Conservation (phyloP, 1,140 invertebrate species). For the Uloborus diversus region DNA sequence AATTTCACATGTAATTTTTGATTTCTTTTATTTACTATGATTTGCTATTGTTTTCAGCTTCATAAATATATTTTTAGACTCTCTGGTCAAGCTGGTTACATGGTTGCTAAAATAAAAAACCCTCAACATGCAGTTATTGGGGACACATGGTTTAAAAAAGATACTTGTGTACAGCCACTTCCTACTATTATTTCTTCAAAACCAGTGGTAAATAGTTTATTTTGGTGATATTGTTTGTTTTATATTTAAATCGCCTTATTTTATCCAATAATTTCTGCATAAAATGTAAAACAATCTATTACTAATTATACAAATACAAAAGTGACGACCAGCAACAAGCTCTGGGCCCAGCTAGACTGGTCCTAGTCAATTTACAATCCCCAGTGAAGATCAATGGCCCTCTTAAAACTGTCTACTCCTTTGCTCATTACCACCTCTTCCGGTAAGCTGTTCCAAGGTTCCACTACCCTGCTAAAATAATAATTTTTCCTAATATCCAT, state of each 20-base stretch:
- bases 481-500: no score
- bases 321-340: no score
- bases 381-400: no score
- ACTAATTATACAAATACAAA: no score
- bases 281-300: no score
- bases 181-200: constrained; percentile 75
- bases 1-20: constrained; percentile 8
- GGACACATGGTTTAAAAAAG: constrained; percentile 79
- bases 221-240: neutral
- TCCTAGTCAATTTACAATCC: no score
- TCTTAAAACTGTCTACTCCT: no score
- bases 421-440: no score
- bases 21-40: neutral
- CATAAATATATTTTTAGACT: constrained; percentile 66
- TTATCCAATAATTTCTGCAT: neutral
- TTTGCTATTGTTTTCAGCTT: neutral
- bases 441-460: no score
- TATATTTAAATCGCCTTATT: neutral
- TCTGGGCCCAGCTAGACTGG: no score
- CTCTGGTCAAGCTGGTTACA: constrained; percentile 83
- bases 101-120: constrained; percentile 83
- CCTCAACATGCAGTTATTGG: constrained; percentile 83
- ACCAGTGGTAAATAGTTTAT: constrained; percentile 75
- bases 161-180: constrained; percentile 70
- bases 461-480: no score